Evolutionary conservation across 2,888 invertebrate species (phyloP).

Genomic region (Fragum whitleyi): DNA sequence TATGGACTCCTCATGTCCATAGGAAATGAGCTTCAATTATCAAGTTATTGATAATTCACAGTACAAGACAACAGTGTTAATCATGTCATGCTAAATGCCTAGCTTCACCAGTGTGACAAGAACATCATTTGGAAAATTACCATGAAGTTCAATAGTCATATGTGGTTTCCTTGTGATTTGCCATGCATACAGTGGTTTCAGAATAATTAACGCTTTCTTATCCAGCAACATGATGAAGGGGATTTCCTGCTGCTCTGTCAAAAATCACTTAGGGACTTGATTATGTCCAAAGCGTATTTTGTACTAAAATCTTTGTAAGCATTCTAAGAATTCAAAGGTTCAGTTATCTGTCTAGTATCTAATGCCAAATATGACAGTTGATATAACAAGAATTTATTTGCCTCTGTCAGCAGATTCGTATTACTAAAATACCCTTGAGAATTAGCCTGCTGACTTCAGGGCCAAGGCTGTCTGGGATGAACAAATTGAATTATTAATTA

Average conservation of each 20-base stretch:
- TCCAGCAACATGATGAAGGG: too few relatives aligned
- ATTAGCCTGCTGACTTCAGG: neutral
- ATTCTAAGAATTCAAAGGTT: too few relatives aligned
- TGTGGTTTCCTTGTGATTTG: neutral
- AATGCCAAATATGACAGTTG: neutral
- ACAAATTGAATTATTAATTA: slow-evolving; percentile 1
- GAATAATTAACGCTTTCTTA: too few relatives aligned
- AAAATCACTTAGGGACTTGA: too few relatives aligned
- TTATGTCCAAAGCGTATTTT: too few relatives aligned
- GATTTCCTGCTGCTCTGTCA: too few relatives aligned
- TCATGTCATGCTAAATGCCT: neutral
- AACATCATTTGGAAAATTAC: slow-evolving; percentile 1
- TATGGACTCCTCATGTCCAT: neutral
- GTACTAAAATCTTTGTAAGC: too few relatives aligned
- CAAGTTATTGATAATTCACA: neutral
- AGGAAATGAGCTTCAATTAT: slow-evolving; percentile 13
- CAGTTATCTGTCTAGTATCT: neutral
- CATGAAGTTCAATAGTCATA: neutral
- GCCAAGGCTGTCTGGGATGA: neutral
- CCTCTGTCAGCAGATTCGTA: neutral
- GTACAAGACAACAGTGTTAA: neutral
- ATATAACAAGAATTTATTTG: neutral
- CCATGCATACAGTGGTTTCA: too few relatives aligned
- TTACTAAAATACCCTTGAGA: neutral
- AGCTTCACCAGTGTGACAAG: neutral